Percentiles rank a stretch among this genome's conserved stretches.
Conservation (phyloP, 1,140 invertebrate genomes). For the Bombyx mandarina region DNA sequence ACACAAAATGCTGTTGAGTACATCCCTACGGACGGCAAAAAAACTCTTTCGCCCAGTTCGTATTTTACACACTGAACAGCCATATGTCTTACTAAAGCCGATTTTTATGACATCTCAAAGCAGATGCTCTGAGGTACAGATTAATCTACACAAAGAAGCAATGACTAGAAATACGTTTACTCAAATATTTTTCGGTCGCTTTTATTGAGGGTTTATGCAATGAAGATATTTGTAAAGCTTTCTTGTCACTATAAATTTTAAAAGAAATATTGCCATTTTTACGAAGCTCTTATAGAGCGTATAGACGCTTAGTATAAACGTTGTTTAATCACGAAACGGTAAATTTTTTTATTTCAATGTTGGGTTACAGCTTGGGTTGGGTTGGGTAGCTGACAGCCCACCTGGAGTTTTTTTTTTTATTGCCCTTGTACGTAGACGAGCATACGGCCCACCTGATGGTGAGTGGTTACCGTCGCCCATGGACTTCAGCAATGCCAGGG, state of each 20-base stretch:
- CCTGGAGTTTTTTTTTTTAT: too few species aligned
- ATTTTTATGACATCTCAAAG: constrained; percentile 50
- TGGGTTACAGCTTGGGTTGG: too few species aligned
- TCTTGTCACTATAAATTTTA: neutral
- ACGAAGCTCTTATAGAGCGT: neutral
- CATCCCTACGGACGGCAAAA: constrained; percentile 10
- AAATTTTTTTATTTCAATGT: too few species aligned
- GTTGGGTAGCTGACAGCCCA: too few species aligned
- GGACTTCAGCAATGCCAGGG: too few species aligned
- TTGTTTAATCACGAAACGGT: too few species aligned
- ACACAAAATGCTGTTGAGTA: neutral
- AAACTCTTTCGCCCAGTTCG: constrained; percentile 9
- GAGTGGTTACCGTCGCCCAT: too few species aligned
- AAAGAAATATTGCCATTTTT: neutral
- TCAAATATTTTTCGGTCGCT: constrained; percentile 1
- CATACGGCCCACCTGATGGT: too few species aligned
- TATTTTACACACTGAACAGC: constrained; percentile 25
- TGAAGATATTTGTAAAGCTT: constrained; percentile 1
- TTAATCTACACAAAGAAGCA: constrained; percentile 28
- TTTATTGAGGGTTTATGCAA: constrained; percentile 5
- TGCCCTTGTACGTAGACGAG: too few species aligned
- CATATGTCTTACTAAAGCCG: constrained; percentile 36
- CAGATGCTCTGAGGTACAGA: constrained; percentile 29
- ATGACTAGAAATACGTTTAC: constrained; percentile 14
- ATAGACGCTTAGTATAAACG: too few species aligned